Evolutionary conservation across 2,888 invertebrate genomes (phyloP), one percentile per base, ranked within the genome.

Genomic region (Bhutanitis thaidina): DNA sequence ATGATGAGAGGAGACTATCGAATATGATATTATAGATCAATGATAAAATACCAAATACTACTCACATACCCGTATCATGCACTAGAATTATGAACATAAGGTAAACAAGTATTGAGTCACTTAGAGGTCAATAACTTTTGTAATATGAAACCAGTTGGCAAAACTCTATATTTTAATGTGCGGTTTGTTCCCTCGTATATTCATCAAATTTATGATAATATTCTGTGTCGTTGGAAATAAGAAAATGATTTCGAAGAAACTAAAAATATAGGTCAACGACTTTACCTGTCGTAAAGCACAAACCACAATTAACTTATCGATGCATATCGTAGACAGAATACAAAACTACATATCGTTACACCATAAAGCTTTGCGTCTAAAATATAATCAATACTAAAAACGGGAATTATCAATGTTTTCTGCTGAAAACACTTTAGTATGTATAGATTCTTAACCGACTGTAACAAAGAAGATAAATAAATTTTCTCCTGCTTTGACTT

Each of bases 21-120:
- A 43, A 41, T 16, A n/a, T 50, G 29, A 16, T 32, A 66, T 71
- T 64, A n/a, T n/a, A n/a, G 65, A 69, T 69, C 63, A 68, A 53
- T 56, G 32, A 50, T 61, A 55, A 59, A 12, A 38, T 30, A 36
- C 14, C 40, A 59, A 53, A 44, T 25, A 40, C 40, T 40, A 27
- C 43, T 45, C 15, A 34, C 44, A 32, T 50, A n/a, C n/a, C n/a
- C n/a, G n/a, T n/a, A 44, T 44, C 39, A 43, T 45, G 32, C 38
- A 47, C 45, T 27, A 48, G 44, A 54, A 55, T 64, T 57, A 52
- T 49, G 53, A 61, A 53, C 55, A 63, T 73, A 52, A 63, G 55
- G 80, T 79, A 81, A 81, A 83, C 74, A 68, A 51, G 59, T 54
- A 44, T 36, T 85, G 82, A 85, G 54, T 85, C 83, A 83, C 65